These are phyloP conservation scores for Zoanthus sociatus DNA, from an alignment of 92 coral and sea anemone genomes.

Conservation along the genomic window DNA sequence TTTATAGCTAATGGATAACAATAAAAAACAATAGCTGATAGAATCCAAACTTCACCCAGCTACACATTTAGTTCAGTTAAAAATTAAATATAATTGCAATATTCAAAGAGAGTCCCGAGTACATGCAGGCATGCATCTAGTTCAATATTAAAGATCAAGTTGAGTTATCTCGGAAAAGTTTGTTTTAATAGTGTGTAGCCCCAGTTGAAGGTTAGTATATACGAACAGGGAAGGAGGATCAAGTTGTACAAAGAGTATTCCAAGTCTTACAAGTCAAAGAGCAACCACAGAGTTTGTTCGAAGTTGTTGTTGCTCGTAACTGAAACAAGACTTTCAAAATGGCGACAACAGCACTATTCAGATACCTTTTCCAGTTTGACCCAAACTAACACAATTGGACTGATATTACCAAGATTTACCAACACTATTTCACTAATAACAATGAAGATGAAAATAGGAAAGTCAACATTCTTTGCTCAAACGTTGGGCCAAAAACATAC, in stretches of 20 bases:
- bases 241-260: neutral
- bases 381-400: slow-evolving; percentile 14
- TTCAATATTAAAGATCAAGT: neutral
- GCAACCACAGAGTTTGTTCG: slow-evolving; percentile 11
- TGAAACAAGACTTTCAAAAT: neutral
- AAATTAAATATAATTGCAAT: too few relatives aligned
- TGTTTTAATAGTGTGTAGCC: neutral
- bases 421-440: neutral
- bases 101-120: too few relatives aligned
- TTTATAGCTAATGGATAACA: too few relatives aligned
- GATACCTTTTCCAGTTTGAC: slow-evolving; percentile 7
- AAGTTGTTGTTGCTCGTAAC: neutral
- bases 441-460: slow-evolving; percentile 6
- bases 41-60: too few relatives aligned
- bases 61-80: too few relatives aligned
- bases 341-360: neutral
- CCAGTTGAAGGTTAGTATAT: slow-evolving; percentile 1
- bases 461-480: neutral
- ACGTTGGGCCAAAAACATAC: neutral
- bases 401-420: neutral
- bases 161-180: neutral
- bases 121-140: too few relatives aligned
- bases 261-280: neutral
- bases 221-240: neutral
- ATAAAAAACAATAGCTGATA: too few relatives aligned